Evolutionary conservation across 2,113 vertebrate genomes (phyloP).

Genomic region (Ia io): DNA sequence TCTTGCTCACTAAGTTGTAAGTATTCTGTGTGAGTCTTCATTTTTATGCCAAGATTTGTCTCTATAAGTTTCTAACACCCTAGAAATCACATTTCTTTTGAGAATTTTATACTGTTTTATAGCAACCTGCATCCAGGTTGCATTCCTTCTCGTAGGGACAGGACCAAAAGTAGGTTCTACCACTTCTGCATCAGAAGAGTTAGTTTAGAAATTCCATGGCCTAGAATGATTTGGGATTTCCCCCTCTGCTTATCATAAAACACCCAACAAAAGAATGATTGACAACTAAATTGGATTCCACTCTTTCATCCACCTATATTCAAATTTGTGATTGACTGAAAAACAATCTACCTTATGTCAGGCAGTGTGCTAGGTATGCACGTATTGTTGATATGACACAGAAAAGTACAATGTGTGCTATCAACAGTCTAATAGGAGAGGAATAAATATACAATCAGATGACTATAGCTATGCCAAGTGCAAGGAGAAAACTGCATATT

Average conservation of each 20-base stretch:
- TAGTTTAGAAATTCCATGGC: background rate
- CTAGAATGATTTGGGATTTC: background rate
- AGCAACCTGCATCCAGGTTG: background rate
- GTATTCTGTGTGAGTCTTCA: background rate
- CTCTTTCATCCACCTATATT: background rate
- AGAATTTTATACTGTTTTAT: background rate
- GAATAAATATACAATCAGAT: background rate
- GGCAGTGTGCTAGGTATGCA: background rate
- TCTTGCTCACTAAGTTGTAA: background rate
- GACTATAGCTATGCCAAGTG: background rate
- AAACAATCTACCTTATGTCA: background rate
- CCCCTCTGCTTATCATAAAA: background rate
- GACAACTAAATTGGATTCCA: background rate
- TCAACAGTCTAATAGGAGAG: background rate
- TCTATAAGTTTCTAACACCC: background rate
- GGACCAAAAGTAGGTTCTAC: background rate
- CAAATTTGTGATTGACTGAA: background rate
- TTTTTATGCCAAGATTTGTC: background rate
- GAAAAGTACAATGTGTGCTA: background rate
- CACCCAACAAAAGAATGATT: background rate
- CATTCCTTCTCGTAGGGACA: background rate
- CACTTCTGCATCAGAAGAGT: background rate
- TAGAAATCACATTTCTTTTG: background rate
- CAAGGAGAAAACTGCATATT: background rate
- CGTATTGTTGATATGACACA: background rate